A percentile compares a stretch with the other conserved stretches of the same genome.
These are phyloP conservation scores for Passer domesticus DNA, from an alignment of 2,113 vertebrate genomes.

Conservation along the genomic window DNA sequence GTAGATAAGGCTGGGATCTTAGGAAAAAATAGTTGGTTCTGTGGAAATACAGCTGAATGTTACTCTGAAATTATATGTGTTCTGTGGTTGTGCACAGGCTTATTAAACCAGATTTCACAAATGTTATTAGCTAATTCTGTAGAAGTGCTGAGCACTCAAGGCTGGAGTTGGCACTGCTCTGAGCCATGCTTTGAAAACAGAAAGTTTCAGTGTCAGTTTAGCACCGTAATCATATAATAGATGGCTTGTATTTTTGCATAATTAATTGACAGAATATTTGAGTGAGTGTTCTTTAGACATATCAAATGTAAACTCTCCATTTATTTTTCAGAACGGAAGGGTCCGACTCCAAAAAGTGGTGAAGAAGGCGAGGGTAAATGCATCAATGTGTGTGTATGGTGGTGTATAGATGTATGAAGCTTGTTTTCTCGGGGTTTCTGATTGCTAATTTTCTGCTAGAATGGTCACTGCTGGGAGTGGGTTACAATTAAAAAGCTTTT, in stretches of 20 bases:
- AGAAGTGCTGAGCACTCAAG: background rate
- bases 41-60: background rate
- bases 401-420: background rate
- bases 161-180: background rate
- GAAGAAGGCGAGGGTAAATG: background rate
- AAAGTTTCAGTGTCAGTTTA: background rate
- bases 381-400: background rate
- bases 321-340: conserved; percentile 15
- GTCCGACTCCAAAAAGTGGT: background rate
- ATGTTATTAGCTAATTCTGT: background rate
- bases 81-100: background rate
- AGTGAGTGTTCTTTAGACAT: background rate
- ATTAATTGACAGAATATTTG: background rate
- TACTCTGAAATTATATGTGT: background rate
- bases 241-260: background rate
- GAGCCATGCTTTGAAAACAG: background rate
- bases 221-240: background rate
- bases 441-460: background rate
- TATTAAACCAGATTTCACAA: background rate
- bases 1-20: background rate
- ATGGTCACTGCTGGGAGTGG: background rate
- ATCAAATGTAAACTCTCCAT: background rate
- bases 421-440: background rate
- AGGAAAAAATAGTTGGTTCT: background rate
- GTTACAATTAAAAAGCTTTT: background rate